A percentile compares a stretch with the other conserved stretches of the same genome.
These are phyloP conservation scores for Nesospiza acunhae DNA, from an alignment of 2,113 vertebrate genomes.

Conservation along the genomic window DNA sequence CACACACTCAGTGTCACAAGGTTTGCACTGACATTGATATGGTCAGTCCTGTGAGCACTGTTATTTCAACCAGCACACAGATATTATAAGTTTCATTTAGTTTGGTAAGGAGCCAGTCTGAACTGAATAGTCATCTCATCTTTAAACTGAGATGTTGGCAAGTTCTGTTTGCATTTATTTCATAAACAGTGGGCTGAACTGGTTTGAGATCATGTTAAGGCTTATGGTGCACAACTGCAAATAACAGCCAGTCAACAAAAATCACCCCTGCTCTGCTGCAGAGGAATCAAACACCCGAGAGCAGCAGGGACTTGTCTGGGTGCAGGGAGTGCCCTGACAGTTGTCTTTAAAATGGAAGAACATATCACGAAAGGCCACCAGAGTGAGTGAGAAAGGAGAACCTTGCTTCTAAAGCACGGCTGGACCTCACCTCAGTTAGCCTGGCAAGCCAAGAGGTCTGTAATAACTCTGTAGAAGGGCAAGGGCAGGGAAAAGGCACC, in stretches of 20 bases:
- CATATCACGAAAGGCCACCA: background rate
- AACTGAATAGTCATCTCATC: background rate
- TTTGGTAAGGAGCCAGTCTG: background rate
- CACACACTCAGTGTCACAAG: background rate
- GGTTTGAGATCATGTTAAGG: background rate
- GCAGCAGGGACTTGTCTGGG: background rate
- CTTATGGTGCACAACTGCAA: background rate
- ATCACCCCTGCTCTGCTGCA: rapidly evolving
- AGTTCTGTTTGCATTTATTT: background rate
- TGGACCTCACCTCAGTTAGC: background rate
- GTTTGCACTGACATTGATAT: background rate
- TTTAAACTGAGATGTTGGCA: background rate
- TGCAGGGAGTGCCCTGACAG: background rate
- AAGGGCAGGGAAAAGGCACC: background rate
- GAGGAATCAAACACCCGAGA: background rate
- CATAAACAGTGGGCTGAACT: background rate
- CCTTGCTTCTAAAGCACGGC: background rate
- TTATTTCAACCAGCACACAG: background rate
- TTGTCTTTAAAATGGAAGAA: background rate
- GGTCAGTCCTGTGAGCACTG: background rate
- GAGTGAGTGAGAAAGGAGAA: background rate
- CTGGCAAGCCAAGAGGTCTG: background rate
- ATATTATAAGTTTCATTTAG: background rate
- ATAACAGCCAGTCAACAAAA: background rate
- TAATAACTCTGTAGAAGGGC: background rate